Evolutionary conservation across 2,888 invertebrate species (phyloP).

Genomic region (Erannis defoliaria): DNA sequence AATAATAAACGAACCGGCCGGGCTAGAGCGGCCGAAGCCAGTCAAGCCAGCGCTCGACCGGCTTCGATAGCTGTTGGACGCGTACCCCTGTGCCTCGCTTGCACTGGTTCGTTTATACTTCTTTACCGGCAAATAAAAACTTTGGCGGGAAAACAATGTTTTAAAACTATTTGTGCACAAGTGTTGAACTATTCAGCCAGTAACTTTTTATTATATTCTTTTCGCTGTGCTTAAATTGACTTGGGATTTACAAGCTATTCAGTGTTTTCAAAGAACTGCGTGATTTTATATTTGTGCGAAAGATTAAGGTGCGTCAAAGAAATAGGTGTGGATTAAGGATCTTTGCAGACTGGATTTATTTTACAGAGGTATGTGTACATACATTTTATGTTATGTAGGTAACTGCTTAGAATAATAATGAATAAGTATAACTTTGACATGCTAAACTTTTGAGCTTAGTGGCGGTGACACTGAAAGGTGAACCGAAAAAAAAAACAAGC

Average conservation of each 20-base stretch:
- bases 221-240: constrained; percentile 15
- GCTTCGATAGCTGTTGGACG: constrained; percentile 78
- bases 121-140: constrained; percentile 54
- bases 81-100: constrained; percentile 50
- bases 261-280: constrained; percentile 42
- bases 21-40: constrained; percentile 3
- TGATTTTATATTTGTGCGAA: constrained; percentile 55
- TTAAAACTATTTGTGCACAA: constrained; percentile 31
- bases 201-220: constrained; percentile 17
- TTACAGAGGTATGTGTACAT: constrained; percentile 40
- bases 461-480: too few relatives aligned
- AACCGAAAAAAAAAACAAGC: too few relatives aligned
- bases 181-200: constrained; percentile 24
- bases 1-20: constrained; percentile 73
- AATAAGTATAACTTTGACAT: not conserved
- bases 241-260: constrained; percentile 11
- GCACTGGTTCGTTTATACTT: constrained; percentile 39
- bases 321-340: constrained; percentile 55
- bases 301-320: constrained; percentile 63
- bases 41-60: constrained; percentile 69
- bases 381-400: not conserved
- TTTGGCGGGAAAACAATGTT: constrained; percentile 72
- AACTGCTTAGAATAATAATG: not conserved
- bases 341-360: constrained; percentile 44
- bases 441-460: too few relatives aligned